phyloP scores from a whole-genome alignment of 2,797 vertebrate genomes.

The Rhinella marina region DNA sequence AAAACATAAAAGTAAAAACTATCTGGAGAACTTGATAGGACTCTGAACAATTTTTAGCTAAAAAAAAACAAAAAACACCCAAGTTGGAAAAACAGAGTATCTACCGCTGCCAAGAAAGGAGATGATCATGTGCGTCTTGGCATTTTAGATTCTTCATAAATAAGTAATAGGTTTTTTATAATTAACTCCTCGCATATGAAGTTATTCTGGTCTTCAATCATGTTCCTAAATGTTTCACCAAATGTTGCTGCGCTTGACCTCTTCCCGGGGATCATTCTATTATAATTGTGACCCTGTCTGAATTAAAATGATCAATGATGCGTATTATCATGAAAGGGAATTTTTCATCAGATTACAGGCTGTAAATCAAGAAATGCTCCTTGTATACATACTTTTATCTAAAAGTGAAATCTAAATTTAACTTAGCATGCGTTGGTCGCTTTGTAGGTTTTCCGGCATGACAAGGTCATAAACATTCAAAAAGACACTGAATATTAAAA shows the following conservation, averaged over 20 bases:
- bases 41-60: not conserved
- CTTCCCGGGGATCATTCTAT: conserved; percentile 39
- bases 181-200: conserved; percentile 46
- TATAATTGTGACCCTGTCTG: conserved; percentile 49
- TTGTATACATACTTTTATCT: conserved; percentile 47
- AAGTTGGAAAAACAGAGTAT: not conserved
- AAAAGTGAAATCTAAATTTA: conserved; percentile 26
- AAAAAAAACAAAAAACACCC: not conserved
- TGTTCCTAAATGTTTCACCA: conserved; percentile 51
- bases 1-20: not conserved
- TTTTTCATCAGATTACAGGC: conserved; percentile 52
- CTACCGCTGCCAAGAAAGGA: not conserved
- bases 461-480: conserved; percentile 32
- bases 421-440: not conserved
- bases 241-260: conserved; percentile 45
- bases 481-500: not conserved
- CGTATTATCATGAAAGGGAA: conserved; percentile 52
- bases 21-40: not conserved
- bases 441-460: not conserved
- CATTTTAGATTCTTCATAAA: conserved; percentile 53
- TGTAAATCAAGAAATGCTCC: conserved; percentile 45
- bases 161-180: conserved; percentile 53
- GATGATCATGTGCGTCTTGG: conserved; percentile 6
- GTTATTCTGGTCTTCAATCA: conserved; percentile 52
- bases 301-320: conserved; percentile 53